Conservation (phyloP, 2,888 invertebrate genomes). For the Phragmatobia fuliginosa region DNA sequence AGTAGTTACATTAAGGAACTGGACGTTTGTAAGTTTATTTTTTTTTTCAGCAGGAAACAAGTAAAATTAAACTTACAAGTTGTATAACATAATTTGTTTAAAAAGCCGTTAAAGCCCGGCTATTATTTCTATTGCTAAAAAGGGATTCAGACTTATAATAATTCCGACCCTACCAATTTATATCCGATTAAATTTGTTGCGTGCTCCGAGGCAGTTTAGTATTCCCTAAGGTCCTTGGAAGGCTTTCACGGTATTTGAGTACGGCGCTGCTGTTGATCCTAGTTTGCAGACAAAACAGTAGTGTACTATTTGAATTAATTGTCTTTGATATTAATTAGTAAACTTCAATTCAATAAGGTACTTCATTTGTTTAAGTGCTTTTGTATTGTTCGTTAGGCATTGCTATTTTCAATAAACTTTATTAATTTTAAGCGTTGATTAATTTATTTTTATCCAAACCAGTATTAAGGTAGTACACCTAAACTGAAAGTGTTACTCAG, state of each 20-base stretch:
- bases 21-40: neutral
- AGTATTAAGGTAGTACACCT: neutral
- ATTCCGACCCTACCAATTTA: conserved; percentile 4
- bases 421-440: neutral
- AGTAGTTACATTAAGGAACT: neutral
- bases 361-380: neutral
- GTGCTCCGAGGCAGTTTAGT: neutral
- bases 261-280: neutral
- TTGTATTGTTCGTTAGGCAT: neutral
- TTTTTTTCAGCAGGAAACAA: neutral
- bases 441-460: neutral
- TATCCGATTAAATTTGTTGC: conserved; percentile 7
- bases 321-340: neutral
- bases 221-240: conserved; percentile 3
- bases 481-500: neutral
- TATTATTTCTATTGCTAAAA: neutral
- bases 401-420: neutral
- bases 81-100: neutral
- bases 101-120: neutral
- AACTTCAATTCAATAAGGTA: neutral
- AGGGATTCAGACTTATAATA: conserved; percentile 1
- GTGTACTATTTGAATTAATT: neutral
- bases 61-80: neutral
- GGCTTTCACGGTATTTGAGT: conserved; percentile 5
- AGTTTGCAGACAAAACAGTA: neutral